These are phyloP conservation scores for Patella ulyssiponensis DNA, from an alignment of 2,888 invertebrate genomes.

Conservation along the genomic window DNA sequence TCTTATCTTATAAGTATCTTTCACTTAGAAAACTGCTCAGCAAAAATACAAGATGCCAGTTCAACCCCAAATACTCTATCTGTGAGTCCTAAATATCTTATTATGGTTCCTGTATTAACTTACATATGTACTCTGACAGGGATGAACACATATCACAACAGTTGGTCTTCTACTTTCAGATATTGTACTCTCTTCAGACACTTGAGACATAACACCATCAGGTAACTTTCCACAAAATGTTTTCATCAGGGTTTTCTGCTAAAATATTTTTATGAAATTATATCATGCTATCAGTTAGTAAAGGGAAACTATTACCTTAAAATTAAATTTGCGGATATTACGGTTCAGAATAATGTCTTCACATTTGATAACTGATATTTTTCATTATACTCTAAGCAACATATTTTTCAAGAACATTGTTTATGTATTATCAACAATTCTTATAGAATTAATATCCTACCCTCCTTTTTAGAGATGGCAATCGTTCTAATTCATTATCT, in stretches of 20 bases:
- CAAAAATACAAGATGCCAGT: not conserved
- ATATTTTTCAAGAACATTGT: not conserved
- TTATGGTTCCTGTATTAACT: slow-evolving; percentile 32
- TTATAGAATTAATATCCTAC: slow-evolving; percentile 28
- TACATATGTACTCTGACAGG: slow-evolving; percentile 59
- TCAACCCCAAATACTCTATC: not conserved
- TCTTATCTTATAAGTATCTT: too few relatives aligned
- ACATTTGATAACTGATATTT: too few relatives aligned
- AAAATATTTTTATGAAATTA: too few relatives aligned
- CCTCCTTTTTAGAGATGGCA: slow-evolving; percentile 47
- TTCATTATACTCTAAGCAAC: too few relatives aligned
- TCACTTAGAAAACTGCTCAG: not conserved
- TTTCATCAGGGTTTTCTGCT: slow-evolving; percentile 57
- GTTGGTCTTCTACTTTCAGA: slow-evolving; percentile 50
- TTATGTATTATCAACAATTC: not conserved
- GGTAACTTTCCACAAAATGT: slow-evolving; percentile 55
- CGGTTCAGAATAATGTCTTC: too few relatives aligned
- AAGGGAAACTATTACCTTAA: too few relatives aligned
- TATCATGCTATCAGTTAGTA: too few relatives aligned
- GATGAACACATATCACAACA: slow-evolving; percentile 69
- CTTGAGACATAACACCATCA: slow-evolving; percentile 24
- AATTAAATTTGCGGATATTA: too few relatives aligned
- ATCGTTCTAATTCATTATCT: slow-evolving; percentile 21
- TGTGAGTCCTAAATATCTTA: not conserved
- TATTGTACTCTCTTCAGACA: slow-evolving; percentile 3